Evolutionary conservation across 2,888 invertebrate genomes (phyloP).

Genomic region (Dastarcus helophoroides): DNA sequence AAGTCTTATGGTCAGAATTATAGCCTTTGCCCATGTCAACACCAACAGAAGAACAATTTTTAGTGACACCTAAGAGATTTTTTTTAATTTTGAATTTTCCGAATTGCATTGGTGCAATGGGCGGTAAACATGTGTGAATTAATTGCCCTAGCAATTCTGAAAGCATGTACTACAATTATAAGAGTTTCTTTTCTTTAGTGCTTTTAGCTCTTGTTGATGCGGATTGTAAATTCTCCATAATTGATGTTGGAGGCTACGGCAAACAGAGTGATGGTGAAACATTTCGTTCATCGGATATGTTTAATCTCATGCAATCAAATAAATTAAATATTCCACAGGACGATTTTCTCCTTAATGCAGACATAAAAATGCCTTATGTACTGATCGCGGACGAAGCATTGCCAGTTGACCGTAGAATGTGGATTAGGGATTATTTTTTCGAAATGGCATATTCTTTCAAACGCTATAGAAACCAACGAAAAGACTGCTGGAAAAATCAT

Average conservation of each 20-base stretch:
- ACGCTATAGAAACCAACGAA: too few species aligned
- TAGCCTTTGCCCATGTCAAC: constrained; percentile 11
- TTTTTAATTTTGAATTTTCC: constrained; percentile 10
- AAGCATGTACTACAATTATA: constrained; percentile 13
- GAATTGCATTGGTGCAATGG: constrained; percentile 8
- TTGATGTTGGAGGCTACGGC: constrained; percentile 15
- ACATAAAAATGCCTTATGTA: too few species aligned
- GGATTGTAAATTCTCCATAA: constrained; percentile 10
- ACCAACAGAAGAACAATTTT: constrained; percentile 8
- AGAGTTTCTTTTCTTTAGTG: constrained; percentile 12
- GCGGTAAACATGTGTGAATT: constrained; percentile 10
- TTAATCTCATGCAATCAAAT: too few species aligned
- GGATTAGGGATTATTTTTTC: too few species aligned
- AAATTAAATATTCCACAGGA: too few species aligned
- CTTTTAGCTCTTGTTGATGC: constrained; percentile 11
- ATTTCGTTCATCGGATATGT: constrained; percentile 12
- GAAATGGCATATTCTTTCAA: too few species aligned
- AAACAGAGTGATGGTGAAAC: constrained; percentile 17
- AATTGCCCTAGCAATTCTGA: constrained; percentile 9
- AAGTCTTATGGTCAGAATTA: constrained; percentile 10
- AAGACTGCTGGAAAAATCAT: too few species aligned
- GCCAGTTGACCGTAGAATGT: too few species aligned
- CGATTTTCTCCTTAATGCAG: too few species aligned
- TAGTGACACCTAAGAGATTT: constrained; percentile 4
- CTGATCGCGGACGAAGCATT: too few species aligned